A percentile compares a stretch with the other conserved stretches of the same genome.
Evolutionary conservation across 2,888 invertebrate genomes (phyloP).

Genomic region (Melieria crassipennis): DNA sequence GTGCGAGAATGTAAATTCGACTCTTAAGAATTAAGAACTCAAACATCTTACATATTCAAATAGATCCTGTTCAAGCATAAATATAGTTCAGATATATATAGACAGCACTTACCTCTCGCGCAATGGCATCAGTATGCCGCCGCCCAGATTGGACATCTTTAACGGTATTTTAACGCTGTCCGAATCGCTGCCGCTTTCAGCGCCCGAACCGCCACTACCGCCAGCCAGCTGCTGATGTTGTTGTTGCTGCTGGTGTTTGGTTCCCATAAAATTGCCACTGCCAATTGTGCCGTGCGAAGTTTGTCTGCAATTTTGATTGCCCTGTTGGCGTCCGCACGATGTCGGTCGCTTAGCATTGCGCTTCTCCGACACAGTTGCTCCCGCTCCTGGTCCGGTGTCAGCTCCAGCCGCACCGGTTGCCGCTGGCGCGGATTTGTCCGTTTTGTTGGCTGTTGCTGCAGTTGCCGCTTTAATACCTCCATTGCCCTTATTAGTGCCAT

Average conservation of each 20-base stretch:
- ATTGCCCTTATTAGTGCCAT: slow-evolving; percentile 45
- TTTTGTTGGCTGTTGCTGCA: slow-evolving; percentile 34
- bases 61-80: too few relatives aligned
- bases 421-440: slow-evolving; percentile 31
- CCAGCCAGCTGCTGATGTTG: slow-evolving; percentile 39
- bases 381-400: slow-evolving; percentile 29
- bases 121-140: slow-evolving; percentile 63
- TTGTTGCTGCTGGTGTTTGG: slow-evolving; percentile 39
- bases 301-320: slow-evolving; percentile 40
- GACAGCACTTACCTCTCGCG: slow-evolving; percentile 71
- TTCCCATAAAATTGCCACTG: slow-evolving; percentile 44
- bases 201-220: slow-evolving; percentile 58
- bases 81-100: too few relatives aligned
- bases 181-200: slow-evolving; percentile 76
- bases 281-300: slow-evolving; percentile 39
- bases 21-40: too few relatives aligned
- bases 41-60: too few relatives aligned
- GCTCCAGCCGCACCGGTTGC: slow-evolving; percentile 39
- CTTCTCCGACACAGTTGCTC: slow-evolving; percentile 42
- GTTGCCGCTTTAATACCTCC: slow-evolving; percentile 44
- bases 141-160: slow-evolving; percentile 67
- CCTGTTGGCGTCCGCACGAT: slow-evolving; percentile 56
- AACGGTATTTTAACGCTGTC: slow-evolving; percentile 76
- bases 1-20: too few relatives aligned
- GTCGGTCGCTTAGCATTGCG: slow-evolving; percentile 63